phyloP scores from a whole-genome alignment of 2,797 vertebrate genomes.

The Chelidonichthys spinosus region DNA sequence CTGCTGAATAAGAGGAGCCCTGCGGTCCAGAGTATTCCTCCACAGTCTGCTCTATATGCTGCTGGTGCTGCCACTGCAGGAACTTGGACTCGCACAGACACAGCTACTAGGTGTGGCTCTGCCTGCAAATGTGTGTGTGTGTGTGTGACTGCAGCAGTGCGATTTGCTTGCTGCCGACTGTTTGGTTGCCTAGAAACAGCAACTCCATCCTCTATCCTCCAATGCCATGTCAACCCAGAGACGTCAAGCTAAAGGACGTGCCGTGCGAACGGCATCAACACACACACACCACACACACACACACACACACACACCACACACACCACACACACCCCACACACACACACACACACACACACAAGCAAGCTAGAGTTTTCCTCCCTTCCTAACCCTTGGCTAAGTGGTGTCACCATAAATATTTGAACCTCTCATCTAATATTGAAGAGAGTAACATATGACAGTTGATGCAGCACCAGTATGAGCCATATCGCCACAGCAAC shows the following conservation, averaged over 20 bases:
- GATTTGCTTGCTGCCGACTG: constrained; percentile 47
- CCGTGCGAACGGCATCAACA: constrained; percentile 19
- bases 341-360: neutral
- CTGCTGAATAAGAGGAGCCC: constrained; percentile 26
- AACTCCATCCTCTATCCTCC: constrained; percentile 66
- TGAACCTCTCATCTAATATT: constrained; percentile 78
- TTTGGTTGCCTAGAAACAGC: constrained; percentile 84
- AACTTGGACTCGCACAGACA: constrained; percentile 40
- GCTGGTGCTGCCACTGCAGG: constrained; percentile 66
- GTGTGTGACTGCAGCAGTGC: constrained; percentile 51
- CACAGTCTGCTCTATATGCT: constrained; percentile 63
- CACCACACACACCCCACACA: neutral
- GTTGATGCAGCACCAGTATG: constrained; percentile 53
- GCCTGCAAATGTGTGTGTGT: constrained; percentile 29
- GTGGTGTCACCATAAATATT: constrained; percentile 82
- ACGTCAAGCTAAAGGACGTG: constrained; percentile 60
- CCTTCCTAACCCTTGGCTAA: constrained; percentile 65
- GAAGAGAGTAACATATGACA: constrained; percentile 66
- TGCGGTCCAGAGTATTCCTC: constrained; percentile 16
- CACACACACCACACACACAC: neutral
- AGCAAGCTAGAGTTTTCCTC: constrained; percentile 25
- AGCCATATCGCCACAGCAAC: constrained; percentile 22
- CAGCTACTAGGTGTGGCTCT: constrained; percentile 71
- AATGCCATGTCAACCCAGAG: constrained; percentile 42
- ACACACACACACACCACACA: neutral